Percentiles rank a stretch among this genome's conserved stretches.
These are phyloP conservation scores for Phthorimaea operculella DNA, from an alignment of 1,140 invertebrate genomes.

Conservation along the genomic window DNA sequence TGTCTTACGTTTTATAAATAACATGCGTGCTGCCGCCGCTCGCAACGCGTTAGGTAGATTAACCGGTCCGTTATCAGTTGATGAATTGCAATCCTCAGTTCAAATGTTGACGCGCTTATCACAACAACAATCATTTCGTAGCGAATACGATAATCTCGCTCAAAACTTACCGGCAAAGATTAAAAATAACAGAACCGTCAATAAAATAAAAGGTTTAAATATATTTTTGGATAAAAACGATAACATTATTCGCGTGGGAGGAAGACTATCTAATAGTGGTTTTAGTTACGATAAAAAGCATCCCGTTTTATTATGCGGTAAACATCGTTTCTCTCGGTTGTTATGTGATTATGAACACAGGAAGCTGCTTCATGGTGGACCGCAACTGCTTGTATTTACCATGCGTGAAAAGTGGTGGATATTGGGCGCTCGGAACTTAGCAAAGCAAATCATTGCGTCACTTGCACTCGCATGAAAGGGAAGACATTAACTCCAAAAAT, in stretches of 20 bases:
- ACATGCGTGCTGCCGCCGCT: too few species aligned
- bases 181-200: too few species aligned
- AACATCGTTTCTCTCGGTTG: neutral
- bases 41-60: too few species aligned
- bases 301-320: neutral
- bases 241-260: neutral
- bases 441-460: neutral
- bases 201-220: neutral
- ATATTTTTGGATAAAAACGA: neutral
- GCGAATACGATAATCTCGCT: too few species aligned
- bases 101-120: too few species aligned
- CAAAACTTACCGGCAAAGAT: too few species aligned
- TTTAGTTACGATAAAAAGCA: slow-evolving; percentile 3
- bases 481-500: neutral
- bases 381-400: neutral
- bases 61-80: too few species aligned
- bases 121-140: too few species aligned
- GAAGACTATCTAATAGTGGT: neutral
- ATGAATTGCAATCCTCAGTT: too few species aligned
- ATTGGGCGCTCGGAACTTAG: neutral
- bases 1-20: too few species aligned
- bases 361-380: neutral
- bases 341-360: slow-evolving; percentile 3
- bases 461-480: neutral
- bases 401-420: slow-evolving; percentile 2